phyloP scores from a whole-genome alignment of 2,888 invertebrate genomes.

The Cantharis rustica region DNA sequence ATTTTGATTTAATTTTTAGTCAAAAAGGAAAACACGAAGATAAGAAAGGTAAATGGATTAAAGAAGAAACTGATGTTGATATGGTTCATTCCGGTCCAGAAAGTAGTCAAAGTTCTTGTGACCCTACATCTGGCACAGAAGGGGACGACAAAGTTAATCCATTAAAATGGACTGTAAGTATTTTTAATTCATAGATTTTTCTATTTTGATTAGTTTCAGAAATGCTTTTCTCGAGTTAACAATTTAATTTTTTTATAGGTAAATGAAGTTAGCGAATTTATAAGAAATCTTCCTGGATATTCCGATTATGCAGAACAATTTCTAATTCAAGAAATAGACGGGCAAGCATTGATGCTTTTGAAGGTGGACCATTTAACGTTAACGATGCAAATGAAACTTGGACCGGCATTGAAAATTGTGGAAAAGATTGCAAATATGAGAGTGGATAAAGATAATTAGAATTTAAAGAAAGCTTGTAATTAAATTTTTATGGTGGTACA shows the following conservation, averaged over 20 bases:
- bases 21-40: conserved; percentile 43
- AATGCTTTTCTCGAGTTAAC: background rate
- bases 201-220: background rate
- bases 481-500: background rate
- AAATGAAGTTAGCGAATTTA: conserved; percentile 86
- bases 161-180: conserved; percentile 67
- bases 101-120: conserved; percentile 53
- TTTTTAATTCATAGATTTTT: background rate
- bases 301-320: conserved; percentile 94
- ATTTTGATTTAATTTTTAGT: conserved; percentile 36
- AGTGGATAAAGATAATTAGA: conserved; percentile 61
- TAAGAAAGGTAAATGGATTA: conserved; percentile 50
- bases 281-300: conserved; percentile 87
- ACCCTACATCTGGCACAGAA: conserved; percentile 42
- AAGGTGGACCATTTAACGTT: conserved; percentile 94
- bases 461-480: background rate
- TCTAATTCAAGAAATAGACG: conserved; percentile 93
- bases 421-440: conserved; percentile 87
- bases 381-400: conserved; percentile 93
- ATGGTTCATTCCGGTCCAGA: conserved; percentile 56
- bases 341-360: conserved; percentile 88
- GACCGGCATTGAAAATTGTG: conserved; percentile 94
- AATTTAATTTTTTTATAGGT: conserved; percentile 64
- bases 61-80: conserved; percentile 55
- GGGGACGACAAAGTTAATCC: conserved; percentile 62